A percentile compares a stretch with the other conserved stretches of the same genome.
phyloP scores from a whole-genome alignment of 2,797 vertebrate genomes.

The Oryzias sinensis region DNA sequence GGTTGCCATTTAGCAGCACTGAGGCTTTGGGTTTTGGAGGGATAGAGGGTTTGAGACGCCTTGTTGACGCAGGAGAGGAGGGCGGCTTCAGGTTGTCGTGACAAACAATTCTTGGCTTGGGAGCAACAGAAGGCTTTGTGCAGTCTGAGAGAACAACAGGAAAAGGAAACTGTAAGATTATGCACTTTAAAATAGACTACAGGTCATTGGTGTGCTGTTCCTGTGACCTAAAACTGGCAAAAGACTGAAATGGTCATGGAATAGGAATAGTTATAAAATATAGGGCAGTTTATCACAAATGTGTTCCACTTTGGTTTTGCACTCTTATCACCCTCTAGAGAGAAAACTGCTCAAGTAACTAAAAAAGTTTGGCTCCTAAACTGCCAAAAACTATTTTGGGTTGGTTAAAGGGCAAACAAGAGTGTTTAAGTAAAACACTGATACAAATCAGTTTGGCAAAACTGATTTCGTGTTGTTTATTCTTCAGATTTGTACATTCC shows the following conservation, averaged over 20 bases:
- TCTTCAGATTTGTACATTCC: too few relatives aligned
- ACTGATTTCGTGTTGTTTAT: too few relatives aligned
- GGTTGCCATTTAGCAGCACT: constrained; percentile 71
- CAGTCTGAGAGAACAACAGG: constrained; percentile 84
- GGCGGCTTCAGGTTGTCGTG: constrained; percentile 76
- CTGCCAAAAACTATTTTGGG: too few relatives aligned
- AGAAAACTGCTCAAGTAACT: too few relatives aligned
- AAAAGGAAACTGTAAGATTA: constrained; percentile 76
- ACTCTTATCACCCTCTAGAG: too few relatives aligned
- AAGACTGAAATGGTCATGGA: constrained; percentile 4
- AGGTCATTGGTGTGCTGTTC: constrained; percentile 60
- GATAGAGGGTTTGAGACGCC: constrained; percentile 87
- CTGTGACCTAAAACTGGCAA: constrained; percentile 47
- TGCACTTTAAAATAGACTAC: constrained; percentile 67
- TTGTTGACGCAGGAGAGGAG: constrained; percentile 76
- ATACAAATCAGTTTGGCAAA: too few relatives aligned
- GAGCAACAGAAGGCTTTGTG: constrained; percentile 86
- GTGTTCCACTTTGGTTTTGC: too few relatives aligned
- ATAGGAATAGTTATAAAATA: too few relatives aligned
- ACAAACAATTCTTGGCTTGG: constrained; percentile 84
- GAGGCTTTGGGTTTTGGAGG: constrained; percentile 88
- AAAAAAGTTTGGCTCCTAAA: too few relatives aligned
- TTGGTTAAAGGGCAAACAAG: too few relatives aligned
- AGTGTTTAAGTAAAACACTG: too few relatives aligned
- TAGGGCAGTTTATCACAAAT: too few relatives aligned